Evolutionary conservation across 2,888 invertebrate species (phyloP).

Genomic region (Apamea epomidion): DNA sequence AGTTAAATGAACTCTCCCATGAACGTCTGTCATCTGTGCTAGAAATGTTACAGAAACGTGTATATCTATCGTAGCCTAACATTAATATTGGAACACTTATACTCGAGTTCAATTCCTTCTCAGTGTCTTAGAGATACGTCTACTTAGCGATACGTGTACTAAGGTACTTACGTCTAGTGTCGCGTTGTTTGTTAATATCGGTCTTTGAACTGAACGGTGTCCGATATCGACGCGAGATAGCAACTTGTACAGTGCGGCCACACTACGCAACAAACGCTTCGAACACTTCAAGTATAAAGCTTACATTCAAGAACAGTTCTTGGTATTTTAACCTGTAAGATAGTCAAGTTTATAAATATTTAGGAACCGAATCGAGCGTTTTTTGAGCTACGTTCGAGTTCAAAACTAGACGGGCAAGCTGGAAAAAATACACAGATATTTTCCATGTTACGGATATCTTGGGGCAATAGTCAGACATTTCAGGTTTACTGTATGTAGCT

Average conservation of each 20-base stretch:
- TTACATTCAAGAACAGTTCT: not conserved
- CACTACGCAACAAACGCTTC: slow-evolving; percentile 2
- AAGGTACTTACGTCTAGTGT: slow-evolving; percentile 55
- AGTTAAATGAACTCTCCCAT: not conserved
- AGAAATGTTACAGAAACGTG: slow-evolving; percentile 4
- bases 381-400: not conserved
- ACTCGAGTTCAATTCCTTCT: slow-evolving; percentile 70
- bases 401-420: not conserved
- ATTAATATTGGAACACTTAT: slow-evolving; percentile 62
- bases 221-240: slow-evolving; percentile 28
- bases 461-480: not conserved
- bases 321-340: not conserved
- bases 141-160: slow-evolving; percentile 57
- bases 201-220: not conserved
- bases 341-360: not conserved
- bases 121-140: slow-evolving; percentile 58
- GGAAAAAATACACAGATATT: not conserved
- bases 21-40: slow-evolving; percentile 31
- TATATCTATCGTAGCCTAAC: slow-evolving; percentile 56
- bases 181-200: slow-evolving; percentile 30
- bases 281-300: not conserved
- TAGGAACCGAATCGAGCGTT: not conserved
- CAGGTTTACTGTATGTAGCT: not conserved
- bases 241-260: slow-evolving; percentile 5
- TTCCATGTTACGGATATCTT: not conserved